phyloP scores from a whole-genome alignment of 2,888 invertebrate genomes.

The Clistopyga incitator region DNA sequence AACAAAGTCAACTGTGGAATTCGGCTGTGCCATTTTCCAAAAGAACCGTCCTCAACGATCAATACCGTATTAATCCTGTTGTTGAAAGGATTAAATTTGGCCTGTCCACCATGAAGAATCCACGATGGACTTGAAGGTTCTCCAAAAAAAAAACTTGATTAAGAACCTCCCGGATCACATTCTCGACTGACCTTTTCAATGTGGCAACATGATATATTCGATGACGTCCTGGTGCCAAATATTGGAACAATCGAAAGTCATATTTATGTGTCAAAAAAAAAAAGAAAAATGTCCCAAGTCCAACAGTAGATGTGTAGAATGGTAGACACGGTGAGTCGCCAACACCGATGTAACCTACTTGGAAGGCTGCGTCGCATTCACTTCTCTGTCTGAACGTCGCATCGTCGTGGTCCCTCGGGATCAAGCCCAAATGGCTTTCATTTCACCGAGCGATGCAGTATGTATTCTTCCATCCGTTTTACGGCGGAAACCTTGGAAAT shows the following conservation, averaged over 20 bases:
- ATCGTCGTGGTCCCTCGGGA: conserved; percentile 45
- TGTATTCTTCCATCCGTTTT: conserved; percentile 65
- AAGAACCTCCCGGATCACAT: no score
- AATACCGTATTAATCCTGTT: no score
- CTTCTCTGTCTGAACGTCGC: conserved; percentile 18
- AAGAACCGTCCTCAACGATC: no score
- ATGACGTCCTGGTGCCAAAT: neutral
- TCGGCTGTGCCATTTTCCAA: neutral
- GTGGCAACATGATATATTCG: no score
- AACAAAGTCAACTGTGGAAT: neutral
- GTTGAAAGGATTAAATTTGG: no score
- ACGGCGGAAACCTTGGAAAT: conserved; percentile 62
- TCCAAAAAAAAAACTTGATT: no score
- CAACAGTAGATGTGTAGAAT: conserved; percentile 7
- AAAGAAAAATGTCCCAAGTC: neutral
- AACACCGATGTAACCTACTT: conserved; percentile 13
- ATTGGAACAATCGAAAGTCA: neutral
- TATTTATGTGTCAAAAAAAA: neutral
- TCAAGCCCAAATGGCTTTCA: conserved; percentile 56
- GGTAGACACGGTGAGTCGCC: conserved; percentile 17
- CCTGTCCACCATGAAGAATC: no score
- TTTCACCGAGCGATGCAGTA: conserved; percentile 65
- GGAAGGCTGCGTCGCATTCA: conserved; percentile 47
- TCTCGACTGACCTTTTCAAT: no score
- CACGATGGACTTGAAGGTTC: no score